These are phyloP conservation scores for Berghia stephanieae DNA, from an alignment of 1,140 invertebrate species.

Conservation along the genomic window DNA sequence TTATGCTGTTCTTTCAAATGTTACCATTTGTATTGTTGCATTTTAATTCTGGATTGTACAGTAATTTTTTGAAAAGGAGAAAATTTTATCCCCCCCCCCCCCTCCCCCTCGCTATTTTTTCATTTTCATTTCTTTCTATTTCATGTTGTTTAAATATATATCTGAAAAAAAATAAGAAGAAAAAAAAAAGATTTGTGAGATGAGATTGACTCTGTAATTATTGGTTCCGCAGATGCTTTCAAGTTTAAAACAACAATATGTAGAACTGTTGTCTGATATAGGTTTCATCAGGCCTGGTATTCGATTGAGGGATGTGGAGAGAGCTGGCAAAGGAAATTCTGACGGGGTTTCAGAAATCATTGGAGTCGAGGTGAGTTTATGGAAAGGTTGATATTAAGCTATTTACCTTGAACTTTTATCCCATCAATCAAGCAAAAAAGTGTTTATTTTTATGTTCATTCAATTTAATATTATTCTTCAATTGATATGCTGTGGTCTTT, in stretches of 20 bases:
- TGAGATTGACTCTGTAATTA: slow-evolving; percentile 13
- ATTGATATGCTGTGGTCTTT: too few species aligned
- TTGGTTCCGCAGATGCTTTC: slow-evolving; percentile 53
- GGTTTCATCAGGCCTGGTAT: slow-evolving; percentile 59
- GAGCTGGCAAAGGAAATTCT: slow-evolving; percentile 67
- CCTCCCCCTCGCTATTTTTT: too few species aligned
- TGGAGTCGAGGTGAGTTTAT: slow-evolving; percentile 71
- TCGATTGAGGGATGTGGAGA: slow-evolving; percentile 66
- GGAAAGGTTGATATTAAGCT: slow-evolving; percentile 12
- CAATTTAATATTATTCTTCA: too few species aligned
- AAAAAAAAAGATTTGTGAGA: too few species aligned
- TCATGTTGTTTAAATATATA: too few species aligned
- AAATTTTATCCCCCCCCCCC: too few species aligned
- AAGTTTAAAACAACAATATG: slow-evolving; percentile 63
- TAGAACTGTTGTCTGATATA: slow-evolving; percentile 62
- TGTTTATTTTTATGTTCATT: not conserved
- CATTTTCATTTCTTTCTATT: too few species aligned
- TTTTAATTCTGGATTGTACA: too few species aligned
- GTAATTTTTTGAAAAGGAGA: too few species aligned
- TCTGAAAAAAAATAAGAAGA: too few species aligned
- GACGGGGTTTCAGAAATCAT: slow-evolving; percentile 78
- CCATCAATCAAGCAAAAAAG: not conserved
- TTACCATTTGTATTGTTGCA: too few species aligned
- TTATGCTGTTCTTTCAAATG: too few species aligned
- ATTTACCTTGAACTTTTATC: not conserved